These are phyloP conservation scores for Tethya wilhelma DNA, from an alignment of 37 sponge, comb jelly and placozoan genomes.

Conservation along the genomic window DNA sequence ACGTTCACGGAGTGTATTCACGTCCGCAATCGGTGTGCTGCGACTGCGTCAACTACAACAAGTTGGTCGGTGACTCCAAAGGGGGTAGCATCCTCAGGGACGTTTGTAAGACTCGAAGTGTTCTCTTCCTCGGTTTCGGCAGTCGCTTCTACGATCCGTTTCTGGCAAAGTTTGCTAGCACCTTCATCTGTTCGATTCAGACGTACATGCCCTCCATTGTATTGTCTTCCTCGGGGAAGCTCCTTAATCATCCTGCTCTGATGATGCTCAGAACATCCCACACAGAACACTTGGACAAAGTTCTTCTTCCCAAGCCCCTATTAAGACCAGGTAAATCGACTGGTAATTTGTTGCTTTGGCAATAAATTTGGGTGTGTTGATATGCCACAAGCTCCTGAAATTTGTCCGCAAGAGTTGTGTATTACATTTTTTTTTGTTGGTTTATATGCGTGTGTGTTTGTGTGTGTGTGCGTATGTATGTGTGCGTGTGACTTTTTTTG, in stretches of 20 bases:
- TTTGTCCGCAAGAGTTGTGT: too few relatives aligned
- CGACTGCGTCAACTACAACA: conserved; percentile 41
- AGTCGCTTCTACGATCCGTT: conserved; percentile 48
- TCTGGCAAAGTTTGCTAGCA: conserved; percentile 42
- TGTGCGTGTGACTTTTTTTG: too few relatives aligned
- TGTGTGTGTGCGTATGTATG: too few relatives aligned
- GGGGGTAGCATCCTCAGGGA: conserved; percentile 31
- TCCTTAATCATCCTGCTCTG: conserved; percentile 3
- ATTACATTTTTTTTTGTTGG: too few relatives aligned
- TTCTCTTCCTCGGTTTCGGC: conserved; percentile 53
- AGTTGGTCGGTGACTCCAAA: conserved; percentile 8
- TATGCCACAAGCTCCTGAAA: too few relatives aligned
- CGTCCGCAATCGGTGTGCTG: conserved; percentile 20
- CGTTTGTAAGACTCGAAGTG: conserved; percentile 28
- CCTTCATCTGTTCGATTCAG: conserved; percentile 7
- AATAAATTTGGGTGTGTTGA: too few relatives aligned
- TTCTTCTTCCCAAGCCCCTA: neutral
- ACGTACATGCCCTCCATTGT: conserved; percentile 3
- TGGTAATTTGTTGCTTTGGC: too few relatives aligned
- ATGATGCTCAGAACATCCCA: conserved; percentile 17
- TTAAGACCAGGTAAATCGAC: neutral
- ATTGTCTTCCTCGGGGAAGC: neutral
- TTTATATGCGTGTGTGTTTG: too few relatives aligned
- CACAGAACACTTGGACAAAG: conserved; percentile 10
- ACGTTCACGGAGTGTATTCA: conserved; percentile 44